Base-by-base conservation (phyloP, 2,113 vertebrate genomes). In the Takifugu bimaculatus region DNA sequence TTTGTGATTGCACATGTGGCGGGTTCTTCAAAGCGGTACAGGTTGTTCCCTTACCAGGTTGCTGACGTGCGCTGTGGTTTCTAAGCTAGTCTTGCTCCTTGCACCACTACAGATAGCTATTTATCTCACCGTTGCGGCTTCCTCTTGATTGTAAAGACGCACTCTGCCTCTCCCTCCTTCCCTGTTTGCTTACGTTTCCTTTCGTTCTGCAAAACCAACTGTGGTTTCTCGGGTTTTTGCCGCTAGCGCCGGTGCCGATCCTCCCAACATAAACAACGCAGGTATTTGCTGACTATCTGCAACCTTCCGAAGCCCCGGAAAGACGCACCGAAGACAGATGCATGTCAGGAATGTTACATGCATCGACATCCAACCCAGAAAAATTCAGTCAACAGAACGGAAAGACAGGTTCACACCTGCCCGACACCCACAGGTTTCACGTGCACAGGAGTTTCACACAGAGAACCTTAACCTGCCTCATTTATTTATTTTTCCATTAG, bases 41-140 rank as follows among this genome's bases (percentile, higher is more conserved):
- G 65, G 65, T 60, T 57, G 49, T 65, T 50, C 77, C 79, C 78
- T 74, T 81, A 79, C 58, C 32, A 62, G 57, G 57, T 67, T 48
- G 63, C 55, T 69, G 84, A 79, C 80, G 85, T 63, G 78, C 77
- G 47, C 65, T 88, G 87, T 26, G 87, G 85, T 86, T 78, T 79
- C 50, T 59, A 74, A 69, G 39, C 65, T 57, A 54, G 44, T 68
- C 42, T 65, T 78, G 80, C 77, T 76, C 56, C 69, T 60, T 44
- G 35, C 42, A 14, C 61, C 63, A 53, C 63, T 27, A 26, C 77
- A 80, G 84, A 87, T 85, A 78, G 43, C 55, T 56, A 63, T 80
- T 85, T 75, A 75, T 86, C 81, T 82, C 65, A 58, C 82, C 63
- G 27, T 54, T 0, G 67, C 53, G 75, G 76, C 84, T 88, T 88